Conservation (phyloP, 2,888 invertebrate genomes). For the Cephalotes varians region DNA sequence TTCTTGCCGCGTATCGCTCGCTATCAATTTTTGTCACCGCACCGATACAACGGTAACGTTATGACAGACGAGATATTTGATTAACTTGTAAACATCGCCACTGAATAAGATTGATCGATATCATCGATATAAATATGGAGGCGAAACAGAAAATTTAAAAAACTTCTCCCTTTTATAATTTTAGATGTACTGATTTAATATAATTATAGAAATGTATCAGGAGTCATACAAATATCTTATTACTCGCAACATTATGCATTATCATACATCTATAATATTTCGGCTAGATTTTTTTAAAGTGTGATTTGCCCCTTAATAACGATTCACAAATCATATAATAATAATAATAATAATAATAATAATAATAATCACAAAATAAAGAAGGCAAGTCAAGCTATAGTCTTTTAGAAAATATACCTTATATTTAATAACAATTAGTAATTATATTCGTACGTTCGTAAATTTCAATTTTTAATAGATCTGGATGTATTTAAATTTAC, state of each 20-base stretch:
- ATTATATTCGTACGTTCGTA: neutral
- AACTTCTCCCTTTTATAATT: neutral
- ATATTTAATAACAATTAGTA: neutral
- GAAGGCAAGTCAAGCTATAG: neutral
- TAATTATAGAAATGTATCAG: neutral
- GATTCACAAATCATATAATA: neutral
- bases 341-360: too few relatives aligned
- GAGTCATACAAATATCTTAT: neutral
- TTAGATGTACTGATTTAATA: neutral
- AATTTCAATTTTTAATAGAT: neutral
- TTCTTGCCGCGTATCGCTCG: conserved; percentile 35
- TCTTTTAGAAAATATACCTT: too few relatives aligned
- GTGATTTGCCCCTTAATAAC: neutral
- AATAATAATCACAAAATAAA: neutral
- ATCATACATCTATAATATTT: neutral
- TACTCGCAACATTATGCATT: neutral
- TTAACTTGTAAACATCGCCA: conserved; percentile 39
- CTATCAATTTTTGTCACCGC: conserved; percentile 42
- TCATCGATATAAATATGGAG: neutral
- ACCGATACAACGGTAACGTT: conserved; percentile 30
- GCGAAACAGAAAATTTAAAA: neutral
- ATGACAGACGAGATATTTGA: conserved; percentile 41
- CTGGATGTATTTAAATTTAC: neutral
- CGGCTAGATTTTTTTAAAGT: neutral
- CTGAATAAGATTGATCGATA: conserved; percentile 23